A percentile compares a stretch with the other conserved stretches of the same genome.
phyloP scores from a whole-genome alignment of 2,888 invertebrate species.

The Osedax frankpressi region DNA sequence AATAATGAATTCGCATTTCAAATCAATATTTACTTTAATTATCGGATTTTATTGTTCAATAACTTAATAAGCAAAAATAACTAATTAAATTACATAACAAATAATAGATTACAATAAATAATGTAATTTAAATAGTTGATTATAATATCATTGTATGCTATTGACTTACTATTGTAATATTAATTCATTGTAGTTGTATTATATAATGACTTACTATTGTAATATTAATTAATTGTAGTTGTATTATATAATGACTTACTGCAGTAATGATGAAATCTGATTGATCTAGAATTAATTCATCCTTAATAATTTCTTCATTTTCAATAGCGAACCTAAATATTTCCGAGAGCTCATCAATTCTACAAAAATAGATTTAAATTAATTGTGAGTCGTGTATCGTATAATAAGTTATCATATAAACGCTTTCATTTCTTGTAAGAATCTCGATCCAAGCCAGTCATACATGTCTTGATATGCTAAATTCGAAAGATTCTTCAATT shows the following conservation, averaged over 20 bases:
- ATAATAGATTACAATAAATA: too few species aligned
- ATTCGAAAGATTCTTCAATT: slow-evolving; percentile 39
- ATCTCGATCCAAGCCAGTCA: slow-evolving; percentile 45
- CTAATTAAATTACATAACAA: too few species aligned
- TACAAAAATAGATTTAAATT: slow-evolving; percentile 26
- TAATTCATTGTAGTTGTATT: too few species aligned
- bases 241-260: too few species aligned
- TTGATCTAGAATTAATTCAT: slow-evolving; percentile 38
- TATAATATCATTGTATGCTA: too few species aligned
- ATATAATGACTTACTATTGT: too few species aligned
- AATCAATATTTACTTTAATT: neutral
- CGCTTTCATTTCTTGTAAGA: slow-evolving; percentile 42
- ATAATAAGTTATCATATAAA: neutral
- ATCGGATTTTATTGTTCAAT: too few species aligned
- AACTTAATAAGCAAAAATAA: too few species aligned
- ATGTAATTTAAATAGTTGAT: too few species aligned
- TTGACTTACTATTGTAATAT: too few species aligned
- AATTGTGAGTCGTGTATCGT: neutral
- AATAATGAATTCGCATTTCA: neutral
- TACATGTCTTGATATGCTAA: slow-evolving; percentile 42
- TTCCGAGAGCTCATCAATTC: slow-evolving; percentile 43
- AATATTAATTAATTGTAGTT: too few species aligned
- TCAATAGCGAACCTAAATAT: slow-evolving; percentile 40
- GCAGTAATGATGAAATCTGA: slow-evolving; percentile 39
- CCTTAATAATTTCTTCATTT: slow-evolving; percentile 33